Evolutionary conservation across 2,113 vertebrate genomes (phyloP).

Genomic region (Panthera tigris): DNA sequence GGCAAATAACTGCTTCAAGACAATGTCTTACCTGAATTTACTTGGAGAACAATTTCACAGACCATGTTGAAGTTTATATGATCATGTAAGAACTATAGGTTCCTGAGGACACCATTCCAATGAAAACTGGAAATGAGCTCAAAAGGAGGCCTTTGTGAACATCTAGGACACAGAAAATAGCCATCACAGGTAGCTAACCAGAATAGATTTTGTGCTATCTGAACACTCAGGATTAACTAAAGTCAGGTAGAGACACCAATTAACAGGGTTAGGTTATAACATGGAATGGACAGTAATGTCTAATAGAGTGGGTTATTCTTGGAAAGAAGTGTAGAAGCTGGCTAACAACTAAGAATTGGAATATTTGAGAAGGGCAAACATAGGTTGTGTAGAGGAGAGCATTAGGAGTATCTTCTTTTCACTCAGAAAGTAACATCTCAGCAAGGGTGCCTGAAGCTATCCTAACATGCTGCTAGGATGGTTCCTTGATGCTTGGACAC

Average conservation of each 20-base stretch:
- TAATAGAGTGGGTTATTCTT: background rate
- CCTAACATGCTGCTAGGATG: background rate
- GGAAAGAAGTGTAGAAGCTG: background rate
- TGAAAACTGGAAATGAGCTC: background rate
- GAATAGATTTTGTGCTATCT: background rate
- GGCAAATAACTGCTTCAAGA: too few species aligned
- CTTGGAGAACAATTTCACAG: background rate
- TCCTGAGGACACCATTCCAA: background rate
- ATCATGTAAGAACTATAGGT: background rate
- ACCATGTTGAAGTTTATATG: background rate
- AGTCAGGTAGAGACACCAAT: background rate
- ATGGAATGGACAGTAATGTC: too few species aligned
- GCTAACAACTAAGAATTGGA: background rate
- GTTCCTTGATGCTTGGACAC: background rate
- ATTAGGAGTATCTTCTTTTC: background rate
- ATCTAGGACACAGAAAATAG: background rate
- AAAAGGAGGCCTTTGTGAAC: background rate
- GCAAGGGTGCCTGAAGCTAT: background rate
- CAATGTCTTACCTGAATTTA: too few species aligned
- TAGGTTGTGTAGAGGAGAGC: background rate
- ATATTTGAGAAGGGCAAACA: background rate
- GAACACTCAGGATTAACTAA: background rate
- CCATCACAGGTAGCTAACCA: background rate
- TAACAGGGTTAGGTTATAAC: background rate
- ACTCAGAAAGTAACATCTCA: background rate